phyloP scores from a whole-genome alignment of 2,888 invertebrate genomes.

The Perithous albicinctus region DNA sequence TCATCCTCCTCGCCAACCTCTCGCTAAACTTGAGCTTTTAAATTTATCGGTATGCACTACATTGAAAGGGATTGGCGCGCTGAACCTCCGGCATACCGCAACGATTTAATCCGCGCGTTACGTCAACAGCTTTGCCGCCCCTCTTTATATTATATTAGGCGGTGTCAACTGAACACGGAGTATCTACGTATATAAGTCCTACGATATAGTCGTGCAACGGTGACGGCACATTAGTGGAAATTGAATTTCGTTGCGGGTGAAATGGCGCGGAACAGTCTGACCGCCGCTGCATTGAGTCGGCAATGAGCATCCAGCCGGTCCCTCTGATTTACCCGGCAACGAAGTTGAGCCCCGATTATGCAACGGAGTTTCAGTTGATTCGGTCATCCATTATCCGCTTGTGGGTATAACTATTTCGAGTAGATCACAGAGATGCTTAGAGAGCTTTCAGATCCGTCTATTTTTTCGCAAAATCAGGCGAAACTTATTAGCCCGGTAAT shows the following conservation, averaged over 20 bases:
- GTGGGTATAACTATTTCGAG: background rate
- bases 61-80: conserved; percentile 72
- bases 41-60: conserved; percentile 76
- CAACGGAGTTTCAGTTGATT: conserved; percentile 13
- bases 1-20: background rate
- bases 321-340: conserved; percentile 52
- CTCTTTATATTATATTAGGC: conserved; percentile 7
- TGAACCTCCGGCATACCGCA: conserved; percentile 70
- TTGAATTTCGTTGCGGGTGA: conserved; percentile 78
- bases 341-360: conserved; percentile 50
- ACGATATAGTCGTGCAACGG: conserved; percentile 55
- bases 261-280: conserved; percentile 76
- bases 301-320: too few species aligned
- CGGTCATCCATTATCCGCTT: conserved; percentile 18
- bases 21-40: conserved; percentile 71
- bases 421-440: too few species aligned
- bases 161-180: background rate
- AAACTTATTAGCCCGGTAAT: too few species aligned
- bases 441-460: too few species aligned
- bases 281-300: too few species aligned
- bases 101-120: conserved; percentile 78
- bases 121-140: conserved; percentile 30
- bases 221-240: conserved; percentile 72
- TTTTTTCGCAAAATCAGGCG: too few species aligned
- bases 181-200: conserved; percentile 32